phyloP scores from a whole-genome alignment of 2,113 vertebrate species.

The Pachypanchax playfairii region DNA sequence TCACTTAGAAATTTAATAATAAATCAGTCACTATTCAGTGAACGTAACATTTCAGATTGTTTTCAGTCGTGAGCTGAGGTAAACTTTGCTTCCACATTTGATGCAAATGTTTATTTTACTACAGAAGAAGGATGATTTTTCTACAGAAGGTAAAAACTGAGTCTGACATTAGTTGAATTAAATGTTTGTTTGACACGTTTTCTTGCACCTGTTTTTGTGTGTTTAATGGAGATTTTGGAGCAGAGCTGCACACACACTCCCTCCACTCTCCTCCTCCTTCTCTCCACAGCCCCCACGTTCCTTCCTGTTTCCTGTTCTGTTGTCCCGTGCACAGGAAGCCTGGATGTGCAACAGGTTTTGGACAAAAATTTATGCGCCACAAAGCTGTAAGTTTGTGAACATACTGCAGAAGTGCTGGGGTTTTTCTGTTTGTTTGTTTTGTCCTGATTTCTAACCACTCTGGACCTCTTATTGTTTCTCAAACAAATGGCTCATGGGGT shows the following conservation, averaged over 20 bases:
- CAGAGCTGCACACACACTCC: conserved; percentile 11
- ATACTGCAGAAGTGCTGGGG: conserved; percentile 7
- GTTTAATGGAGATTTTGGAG: conserved; percentile 19
- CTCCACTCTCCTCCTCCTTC: conserved; percentile 18
- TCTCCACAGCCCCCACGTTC: conserved; percentile 60
- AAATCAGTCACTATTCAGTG: too few relatives aligned
- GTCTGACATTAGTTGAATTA: too few relatives aligned
- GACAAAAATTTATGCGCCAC: conserved; percentile 58
- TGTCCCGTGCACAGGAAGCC: conserved; percentile 72
- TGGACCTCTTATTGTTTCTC: conserved; percentile 55
- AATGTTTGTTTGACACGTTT: too few relatives aligned
- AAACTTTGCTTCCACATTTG: too few relatives aligned
- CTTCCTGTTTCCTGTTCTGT: conserved; percentile 76
- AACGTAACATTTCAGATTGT: too few relatives aligned
- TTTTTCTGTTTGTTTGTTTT: background rate
- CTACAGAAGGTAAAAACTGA: too few relatives aligned
- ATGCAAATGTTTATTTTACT: too few relatives aligned
- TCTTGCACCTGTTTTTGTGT: conserved; percentile 11
- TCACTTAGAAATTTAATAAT: too few relatives aligned
- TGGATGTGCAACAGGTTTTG: conserved; percentile 42
- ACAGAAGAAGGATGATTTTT: too few relatives aligned
- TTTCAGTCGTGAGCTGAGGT: too few relatives aligned
- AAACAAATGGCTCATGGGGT: conserved; percentile 55
- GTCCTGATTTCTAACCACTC: conserved; percentile 37
- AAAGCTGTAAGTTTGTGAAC: conserved; percentile 37